phyloP scores from a whole-genome alignment of 2,797 vertebrate genomes.

The Danio jaintianensis region DNA sequence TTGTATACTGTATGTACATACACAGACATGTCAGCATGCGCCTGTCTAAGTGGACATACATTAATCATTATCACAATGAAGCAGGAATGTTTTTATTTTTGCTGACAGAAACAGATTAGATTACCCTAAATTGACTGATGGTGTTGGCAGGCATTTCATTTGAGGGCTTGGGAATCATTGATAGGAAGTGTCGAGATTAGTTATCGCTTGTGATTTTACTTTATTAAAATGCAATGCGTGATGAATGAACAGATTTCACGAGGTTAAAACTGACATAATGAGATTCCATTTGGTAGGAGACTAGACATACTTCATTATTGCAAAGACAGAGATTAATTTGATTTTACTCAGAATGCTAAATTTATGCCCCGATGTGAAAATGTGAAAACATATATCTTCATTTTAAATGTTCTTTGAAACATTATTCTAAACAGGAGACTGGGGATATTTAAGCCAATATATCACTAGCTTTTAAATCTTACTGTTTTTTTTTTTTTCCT shows the following conservation, averaged over 20 bases:
- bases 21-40: not conserved
- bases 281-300: conserved; percentile 28
- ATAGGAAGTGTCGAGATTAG: conserved; percentile 40
- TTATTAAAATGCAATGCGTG: conserved; percentile 37
- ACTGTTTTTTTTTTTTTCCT: not conserved
- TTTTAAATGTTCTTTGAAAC: not conserved
- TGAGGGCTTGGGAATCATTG: conserved; percentile 27
- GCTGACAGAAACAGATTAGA: conserved; percentile 51
- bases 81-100: conserved; percentile 45
- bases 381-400: not conserved
- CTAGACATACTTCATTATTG: conserved; percentile 25
- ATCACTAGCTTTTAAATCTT: not conserved
- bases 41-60: conserved; percentile 17
- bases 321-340: conserved; percentile 24
- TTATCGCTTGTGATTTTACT: conserved; percentile 41
- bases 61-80: conserved; percentile 41
- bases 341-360: not conserved
- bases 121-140: conserved; percentile 50
- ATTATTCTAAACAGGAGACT: not conserved
- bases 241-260: conserved; percentile 42
- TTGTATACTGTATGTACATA: not conserved
- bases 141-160: conserved; percentile 38
- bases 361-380: conserved; percentile 9
- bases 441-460: not conserved
- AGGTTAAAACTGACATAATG: conserved; percentile 46